Evolutionary conservation across 2,797 vertebrate genomes (phyloP).

Genomic region (Characodon lateralis): DNA sequence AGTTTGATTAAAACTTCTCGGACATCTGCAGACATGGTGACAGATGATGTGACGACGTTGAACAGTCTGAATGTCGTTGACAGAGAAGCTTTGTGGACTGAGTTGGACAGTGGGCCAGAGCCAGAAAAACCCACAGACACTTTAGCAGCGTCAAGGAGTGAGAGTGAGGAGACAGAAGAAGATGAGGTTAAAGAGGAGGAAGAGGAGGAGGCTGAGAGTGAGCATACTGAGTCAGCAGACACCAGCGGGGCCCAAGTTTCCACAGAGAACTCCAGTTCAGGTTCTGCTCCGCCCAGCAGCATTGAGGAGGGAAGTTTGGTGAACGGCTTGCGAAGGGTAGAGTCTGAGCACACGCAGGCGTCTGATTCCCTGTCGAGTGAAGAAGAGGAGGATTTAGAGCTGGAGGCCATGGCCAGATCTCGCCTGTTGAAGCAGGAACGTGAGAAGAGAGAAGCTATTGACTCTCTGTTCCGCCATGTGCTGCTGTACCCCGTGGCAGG

Average conservation of each 20-base stretch:
- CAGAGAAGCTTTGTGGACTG: slow-evolving; percentile 91
- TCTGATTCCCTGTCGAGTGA: slow-evolving; percentile 97
- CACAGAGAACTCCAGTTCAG: slow-evolving; percentile 90
- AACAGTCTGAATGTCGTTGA: slow-evolving; percentile 86
- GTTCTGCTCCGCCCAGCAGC: slow-evolving; percentile 80
- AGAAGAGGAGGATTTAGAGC: slow-evolving; percentile 90
- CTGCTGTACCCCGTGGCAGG: slow-evolving; percentile 90
- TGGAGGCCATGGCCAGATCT: slow-evolving; percentile 86
- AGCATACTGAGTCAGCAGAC: slow-evolving; percentile 94
- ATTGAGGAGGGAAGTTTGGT: slow-evolving; percentile 64
- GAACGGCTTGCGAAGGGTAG: slow-evolving; percentile 79
- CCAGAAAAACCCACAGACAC: slow-evolving; percentile 46
- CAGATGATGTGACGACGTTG: slow-evolving; percentile 79
- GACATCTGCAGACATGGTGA: slow-evolving; percentile 51
- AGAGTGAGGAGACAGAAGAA: slow-evolving; percentile 67
- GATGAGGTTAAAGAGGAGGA: slow-evolving; percentile 37
- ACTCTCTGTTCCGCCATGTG: slow-evolving; percentile 91
- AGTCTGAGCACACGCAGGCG: slow-evolving; percentile 92
- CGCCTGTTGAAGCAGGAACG: slow-evolving; percentile 85
- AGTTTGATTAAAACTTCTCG: slow-evolving; percentile 64
- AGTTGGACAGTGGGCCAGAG: slow-evolving; percentile 87
- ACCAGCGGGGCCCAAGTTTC: slow-evolving; percentile 85
- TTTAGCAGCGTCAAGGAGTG: slow-evolving; percentile 57
- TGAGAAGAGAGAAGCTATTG: slow-evolving; percentile 85
- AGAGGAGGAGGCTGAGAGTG: slow-evolving; percentile 81